Percentiles rank a stretch among this genome's conserved stretches.
Evolutionary conservation across 2,888 invertebrate genomes (phyloP).

Genomic region (Melikaiella ostensackeni): DNA sequence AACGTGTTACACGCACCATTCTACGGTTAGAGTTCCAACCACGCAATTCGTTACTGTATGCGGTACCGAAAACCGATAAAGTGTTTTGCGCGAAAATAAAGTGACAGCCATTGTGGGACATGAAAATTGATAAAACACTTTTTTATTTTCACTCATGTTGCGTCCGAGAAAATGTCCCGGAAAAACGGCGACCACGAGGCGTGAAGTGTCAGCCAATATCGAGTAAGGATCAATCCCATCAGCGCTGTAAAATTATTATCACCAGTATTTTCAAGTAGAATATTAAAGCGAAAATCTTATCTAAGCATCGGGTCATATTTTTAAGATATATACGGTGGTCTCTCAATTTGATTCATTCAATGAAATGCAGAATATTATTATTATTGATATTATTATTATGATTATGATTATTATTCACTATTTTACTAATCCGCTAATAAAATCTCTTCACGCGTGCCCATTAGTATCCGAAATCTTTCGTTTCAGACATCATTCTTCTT

Average conservation of each 20-base stretch:
- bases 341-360: too few relatives aligned
- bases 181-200: slow-evolving; percentile 14
- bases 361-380: too few relatives aligned
- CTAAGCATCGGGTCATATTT: too few relatives aligned
- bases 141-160: slow-evolving; percentile 28
- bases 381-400: too few relatives aligned
- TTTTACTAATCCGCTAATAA: too few relatives aligned
- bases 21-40: background rate
- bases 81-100: slow-evolving; percentile 30
- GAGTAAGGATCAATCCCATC: slow-evolving; percentile 31
- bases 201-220: slow-evolving; percentile 30
- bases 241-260: slow-evolving; percentile 29
- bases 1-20: slow-evolving; percentile 4
- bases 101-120: slow-evolving; percentile 24
- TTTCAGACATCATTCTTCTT: too few relatives aligned
- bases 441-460: too few relatives aligned
- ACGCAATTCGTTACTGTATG: background rate
- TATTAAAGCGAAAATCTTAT: background rate
- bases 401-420: too few relatives aligned
- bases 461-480: too few relatives aligned
- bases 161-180: slow-evolving; percentile 27
- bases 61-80: slow-evolving; percentile 15
- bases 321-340: too few relatives aligned
- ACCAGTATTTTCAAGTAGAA: background rate
- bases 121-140: slow-evolving; percentile 36